These are phyloP conservation scores for Tylochromis polylepis DNA, from an alignment of 2,113 vertebrate species.

Conservation along the genomic window DNA sequence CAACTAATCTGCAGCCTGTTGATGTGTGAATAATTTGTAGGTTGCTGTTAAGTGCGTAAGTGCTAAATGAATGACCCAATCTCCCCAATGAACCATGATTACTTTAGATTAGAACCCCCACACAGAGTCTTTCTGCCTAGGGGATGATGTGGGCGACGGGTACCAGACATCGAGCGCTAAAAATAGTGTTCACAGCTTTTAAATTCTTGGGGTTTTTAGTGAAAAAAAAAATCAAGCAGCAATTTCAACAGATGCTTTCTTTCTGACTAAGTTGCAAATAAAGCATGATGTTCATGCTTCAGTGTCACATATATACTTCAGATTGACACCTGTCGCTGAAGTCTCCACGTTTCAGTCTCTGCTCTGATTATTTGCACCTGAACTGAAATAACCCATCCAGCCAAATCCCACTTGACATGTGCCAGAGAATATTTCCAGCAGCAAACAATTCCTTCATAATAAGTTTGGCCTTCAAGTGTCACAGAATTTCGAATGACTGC, in stretches of 20 bases:
- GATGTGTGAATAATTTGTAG: constrained; percentile 5
- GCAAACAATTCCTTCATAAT: neutral
- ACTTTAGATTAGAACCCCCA: neutral
- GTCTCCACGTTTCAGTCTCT: neutral
- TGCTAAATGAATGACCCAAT: constrained; percentile 15
- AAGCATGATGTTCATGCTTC: neutral
- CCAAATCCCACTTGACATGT: neutral
- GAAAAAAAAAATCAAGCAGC: neutral
- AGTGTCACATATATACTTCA: neutral
- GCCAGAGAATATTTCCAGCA: neutral
- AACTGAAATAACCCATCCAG: neutral
- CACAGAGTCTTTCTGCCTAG: neutral
- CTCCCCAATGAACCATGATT: neutral
- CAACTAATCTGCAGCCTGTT: neutral
- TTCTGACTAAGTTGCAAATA: neutral
- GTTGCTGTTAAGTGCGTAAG: neutral
- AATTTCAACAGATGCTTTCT: neutral
- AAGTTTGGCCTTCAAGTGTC: neutral
- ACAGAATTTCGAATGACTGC: neutral
- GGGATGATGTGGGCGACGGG: neutral
- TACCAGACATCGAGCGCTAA: neutral
- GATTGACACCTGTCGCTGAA: neutral
- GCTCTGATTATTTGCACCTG: neutral
- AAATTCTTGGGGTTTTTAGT: accelerated
- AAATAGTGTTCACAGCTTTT: neutral